A percentile compares a stretch with the other conserved stretches of the same genome.
These are phyloP conservation scores for Heterohyrax brucei DNA, from an alignment of 2,797 vertebrate genomes.

Conservation along the genomic window DNA sequence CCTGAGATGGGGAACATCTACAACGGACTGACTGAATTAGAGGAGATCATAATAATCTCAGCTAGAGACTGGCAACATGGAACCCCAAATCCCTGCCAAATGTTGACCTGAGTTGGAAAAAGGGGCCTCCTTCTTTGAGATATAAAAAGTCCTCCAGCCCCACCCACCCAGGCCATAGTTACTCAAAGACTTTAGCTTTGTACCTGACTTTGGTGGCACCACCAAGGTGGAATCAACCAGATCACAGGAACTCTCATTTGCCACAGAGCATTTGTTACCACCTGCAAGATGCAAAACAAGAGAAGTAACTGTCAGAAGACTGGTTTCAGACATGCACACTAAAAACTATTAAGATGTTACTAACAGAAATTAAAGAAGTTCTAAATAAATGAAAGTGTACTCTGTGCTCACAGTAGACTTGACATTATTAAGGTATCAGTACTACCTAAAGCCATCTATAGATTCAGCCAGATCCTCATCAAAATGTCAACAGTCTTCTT, in stretches of 20 bases:
- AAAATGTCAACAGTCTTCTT: neutral
- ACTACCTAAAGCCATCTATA: neutral
- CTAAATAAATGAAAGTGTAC: neutral
- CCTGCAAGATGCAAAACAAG: constrained; percentile 73
- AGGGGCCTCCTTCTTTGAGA: neutral
- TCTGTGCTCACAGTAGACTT: neutral
- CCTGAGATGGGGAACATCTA: neutral
- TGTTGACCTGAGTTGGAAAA: neutral
- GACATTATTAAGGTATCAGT: neutral
- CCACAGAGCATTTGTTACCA: constrained; percentile 69
- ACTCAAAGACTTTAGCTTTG: neutral
- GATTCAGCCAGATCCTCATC: neutral
- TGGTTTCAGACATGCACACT: neutral
- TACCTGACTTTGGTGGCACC: constrained; percentile 76
- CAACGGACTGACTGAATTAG: neutral
- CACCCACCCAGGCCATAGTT: neutral
- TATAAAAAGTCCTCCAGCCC: neutral
- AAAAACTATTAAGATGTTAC: too few relatives aligned
- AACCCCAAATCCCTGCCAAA: neutral
- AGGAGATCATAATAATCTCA: neutral
- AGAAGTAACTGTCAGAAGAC: neutral
- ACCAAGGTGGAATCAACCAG: constrained; percentile 58
- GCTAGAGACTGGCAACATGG: neutral
- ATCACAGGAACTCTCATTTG: constrained; percentile 69
- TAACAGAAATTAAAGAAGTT: too few relatives aligned